phyloP scores from a whole-genome alignment of 2,797 vertebrate genomes.

The Dromococcyx pavoninus region DNA sequence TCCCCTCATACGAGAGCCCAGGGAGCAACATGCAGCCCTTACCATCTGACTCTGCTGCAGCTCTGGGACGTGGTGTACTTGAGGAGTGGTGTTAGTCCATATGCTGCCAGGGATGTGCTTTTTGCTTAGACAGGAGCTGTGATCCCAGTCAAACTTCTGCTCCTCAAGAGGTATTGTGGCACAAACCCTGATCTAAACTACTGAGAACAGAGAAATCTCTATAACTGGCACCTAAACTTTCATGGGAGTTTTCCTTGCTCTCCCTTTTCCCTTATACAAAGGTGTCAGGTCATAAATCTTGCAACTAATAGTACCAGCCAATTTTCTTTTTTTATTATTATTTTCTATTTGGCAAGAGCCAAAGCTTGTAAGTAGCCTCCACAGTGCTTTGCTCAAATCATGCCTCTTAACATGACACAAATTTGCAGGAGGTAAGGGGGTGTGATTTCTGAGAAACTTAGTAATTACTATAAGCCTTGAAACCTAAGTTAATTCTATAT shows the following conservation, averaged over 20 bases:
- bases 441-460: neutral
- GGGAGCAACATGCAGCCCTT: rapidly evolving
- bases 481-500: neutral
- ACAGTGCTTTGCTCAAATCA: neutral
- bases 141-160: neutral
- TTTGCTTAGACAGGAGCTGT: neutral
- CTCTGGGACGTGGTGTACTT: rapidly evolving
- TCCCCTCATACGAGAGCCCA: rapidly evolving
- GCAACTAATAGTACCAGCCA: neutral
- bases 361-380: neutral
- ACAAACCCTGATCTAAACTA: neutral
- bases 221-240: neutral
- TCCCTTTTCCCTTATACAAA: neutral
- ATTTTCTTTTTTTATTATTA: no score
- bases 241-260: rapidly evolving
- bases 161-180: neutral
- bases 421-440: neutral
- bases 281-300: neutral
- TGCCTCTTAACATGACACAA: rapidly evolving
- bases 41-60: neutral
- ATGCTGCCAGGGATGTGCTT: neutral
- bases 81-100: rapidly evolving
- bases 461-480: neutral
- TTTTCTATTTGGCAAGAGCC: neutral
- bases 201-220: neutral